phyloP scores from a whole-genome alignment of 2,797 vertebrate genomes.

The Anableps anableps region DNA sequence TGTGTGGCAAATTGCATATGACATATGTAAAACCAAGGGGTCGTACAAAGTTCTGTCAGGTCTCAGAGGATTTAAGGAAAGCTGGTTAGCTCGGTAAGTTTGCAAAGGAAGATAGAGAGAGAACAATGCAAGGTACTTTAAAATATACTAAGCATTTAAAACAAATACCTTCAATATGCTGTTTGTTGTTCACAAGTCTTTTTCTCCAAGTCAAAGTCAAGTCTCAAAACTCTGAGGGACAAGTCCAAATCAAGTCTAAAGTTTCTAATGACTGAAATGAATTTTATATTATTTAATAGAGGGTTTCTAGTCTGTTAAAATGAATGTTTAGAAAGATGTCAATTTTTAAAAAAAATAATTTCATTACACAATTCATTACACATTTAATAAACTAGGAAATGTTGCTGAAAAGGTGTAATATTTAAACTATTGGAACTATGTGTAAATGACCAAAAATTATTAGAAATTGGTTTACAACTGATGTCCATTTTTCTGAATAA shows the following conservation, averaged over 20 bases:
- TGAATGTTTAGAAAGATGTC: background rate
- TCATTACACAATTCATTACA: too few species aligned
- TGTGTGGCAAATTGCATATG: conserved; percentile 77
- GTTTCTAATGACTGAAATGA: background rate
- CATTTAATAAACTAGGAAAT: too few species aligned
- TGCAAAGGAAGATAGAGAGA: conserved; percentile 34
- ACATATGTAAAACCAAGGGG: conserved; percentile 78
- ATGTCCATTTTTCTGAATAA: too few species aligned
- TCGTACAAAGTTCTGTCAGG: conserved; percentile 73
- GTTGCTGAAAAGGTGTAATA: too few species aligned
- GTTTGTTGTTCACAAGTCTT: background rate
- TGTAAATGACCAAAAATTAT: too few species aligned
- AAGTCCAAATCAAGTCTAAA: background rate
- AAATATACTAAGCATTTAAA: background rate
- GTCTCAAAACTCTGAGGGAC: background rate
- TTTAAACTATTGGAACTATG: too few species aligned
- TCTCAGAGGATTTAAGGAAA: conserved; percentile 57
- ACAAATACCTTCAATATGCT: background rate
- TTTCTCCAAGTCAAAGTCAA: background rate
- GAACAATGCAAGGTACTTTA: conserved; percentile 14
- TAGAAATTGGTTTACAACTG: too few species aligned
- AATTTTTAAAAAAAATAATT: too few species aligned
- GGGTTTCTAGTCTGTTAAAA: background rate
- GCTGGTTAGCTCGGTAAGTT: conserved; percentile 41
- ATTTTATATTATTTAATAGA: background rate